A percentile compares a stretch with the other conserved stretches of the same genome.
phyloP scores from a whole-genome alignment of 2,797 vertebrate genomes.

The Mus minutoides region DNA sequence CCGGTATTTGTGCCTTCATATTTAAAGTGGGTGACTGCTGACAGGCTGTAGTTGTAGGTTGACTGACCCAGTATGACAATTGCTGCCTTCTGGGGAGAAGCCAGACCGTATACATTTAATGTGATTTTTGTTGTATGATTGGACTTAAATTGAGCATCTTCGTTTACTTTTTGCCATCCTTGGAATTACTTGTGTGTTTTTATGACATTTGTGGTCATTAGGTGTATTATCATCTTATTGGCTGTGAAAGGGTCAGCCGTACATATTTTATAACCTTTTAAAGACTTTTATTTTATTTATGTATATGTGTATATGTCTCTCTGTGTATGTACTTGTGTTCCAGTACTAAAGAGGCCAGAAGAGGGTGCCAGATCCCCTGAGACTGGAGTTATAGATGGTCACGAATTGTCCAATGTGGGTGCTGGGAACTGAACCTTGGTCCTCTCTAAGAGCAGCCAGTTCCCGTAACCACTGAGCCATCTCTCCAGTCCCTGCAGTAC shows the following conservation, averaged over 20 bases:
- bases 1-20: background rate
- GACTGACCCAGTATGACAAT: background rate
- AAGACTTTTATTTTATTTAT: background rate
- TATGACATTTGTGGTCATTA: slow-evolving; percentile 17
- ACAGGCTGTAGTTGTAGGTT: background rate
- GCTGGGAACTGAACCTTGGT: background rate
- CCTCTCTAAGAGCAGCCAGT: background rate
- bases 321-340: background rate
- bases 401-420: background rate
- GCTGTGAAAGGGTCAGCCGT: background rate
- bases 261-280: background rate
- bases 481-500: background rate
- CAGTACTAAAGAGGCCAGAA: background rate
- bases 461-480: background rate
- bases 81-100: background rate
- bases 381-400: background rate
- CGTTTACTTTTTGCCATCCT: background rate
- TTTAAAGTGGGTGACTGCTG: slow-evolving; percentile 31
- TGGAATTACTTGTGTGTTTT: slow-evolving; percentile 20
- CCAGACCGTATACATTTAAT: background rate
- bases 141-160: background rate
- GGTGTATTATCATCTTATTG: background rate
- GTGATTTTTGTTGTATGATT: background rate
- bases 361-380: background rate
- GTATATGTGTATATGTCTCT: background rate